phyloP scores from a whole-genome alignment of 2,797 vertebrate genomes.

The Hybognathus amarus region DNA sequence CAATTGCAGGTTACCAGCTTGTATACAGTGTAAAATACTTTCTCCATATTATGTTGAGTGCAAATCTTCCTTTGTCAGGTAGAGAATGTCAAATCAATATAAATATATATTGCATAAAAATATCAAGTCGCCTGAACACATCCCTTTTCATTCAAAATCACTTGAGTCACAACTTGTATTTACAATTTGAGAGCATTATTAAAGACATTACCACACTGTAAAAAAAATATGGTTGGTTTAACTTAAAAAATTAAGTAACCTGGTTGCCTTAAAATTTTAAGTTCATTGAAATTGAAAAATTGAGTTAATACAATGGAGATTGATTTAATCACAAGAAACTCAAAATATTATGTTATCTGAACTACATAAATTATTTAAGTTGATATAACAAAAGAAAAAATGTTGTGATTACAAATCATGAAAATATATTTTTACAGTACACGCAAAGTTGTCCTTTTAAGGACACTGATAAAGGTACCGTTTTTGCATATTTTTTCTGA shows the following conservation, averaged over 20 bases:
- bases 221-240: too few relatives aligned
- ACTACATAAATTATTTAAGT: too few relatives aligned
- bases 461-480: not conserved
- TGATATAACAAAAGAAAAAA: too few relatives aligned
- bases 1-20: not conserved
- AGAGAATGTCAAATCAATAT: not conserved
- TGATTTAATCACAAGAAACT: too few relatives aligned
- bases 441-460: not conserved
- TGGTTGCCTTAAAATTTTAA: too few relatives aligned
- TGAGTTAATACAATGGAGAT: too few relatives aligned
- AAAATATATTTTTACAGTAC: too few relatives aligned
- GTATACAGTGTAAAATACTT: not conserved
- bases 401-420: too few relatives aligned
- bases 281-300: too few relatives aligned
- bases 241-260: too few relatives aligned
- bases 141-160: not conserved
- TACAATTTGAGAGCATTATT: not conserved
- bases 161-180: not conserved
- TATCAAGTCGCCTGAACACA: not conserved
- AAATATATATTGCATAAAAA: not conserved
- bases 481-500: not conserved
- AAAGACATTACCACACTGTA: too few relatives aligned
- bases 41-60: not conserved
- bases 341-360: too few relatives aligned
- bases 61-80: not conserved